Evolutionary conservation across 2,888 invertebrate species (phyloP).

Genomic region (Apocheima hispidaria): DNA sequence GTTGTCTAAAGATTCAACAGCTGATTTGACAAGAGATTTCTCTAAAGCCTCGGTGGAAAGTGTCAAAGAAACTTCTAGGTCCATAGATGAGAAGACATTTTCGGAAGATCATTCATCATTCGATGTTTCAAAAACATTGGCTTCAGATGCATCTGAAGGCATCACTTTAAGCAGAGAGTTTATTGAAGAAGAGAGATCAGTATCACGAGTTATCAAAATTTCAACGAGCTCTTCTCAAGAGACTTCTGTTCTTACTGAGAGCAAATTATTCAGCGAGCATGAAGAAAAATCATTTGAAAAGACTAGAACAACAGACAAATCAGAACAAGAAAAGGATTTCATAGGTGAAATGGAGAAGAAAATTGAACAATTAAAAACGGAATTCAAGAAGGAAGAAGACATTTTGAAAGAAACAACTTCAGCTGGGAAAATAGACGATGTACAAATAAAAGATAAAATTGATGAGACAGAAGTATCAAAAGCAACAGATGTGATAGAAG

Average conservation of each 20-base stretch:
- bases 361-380: slow-evolving; percentile 62
- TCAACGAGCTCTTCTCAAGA: slow-evolving; percentile 77
- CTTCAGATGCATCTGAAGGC: slow-evolving; percentile 79
- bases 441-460: slow-evolving; percentile 47
- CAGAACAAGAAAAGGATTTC: slow-evolving; percentile 63
- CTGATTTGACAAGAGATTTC: slow-evolving; percentile 77
- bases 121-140: slow-evolving; percentile 80
- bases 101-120: slow-evolving; percentile 83
- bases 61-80: slow-evolving; percentile 78
- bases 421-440: slow-evolving; percentile 41
- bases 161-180: slow-evolving; percentile 75
- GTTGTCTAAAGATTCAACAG: slow-evolving; percentile 81
- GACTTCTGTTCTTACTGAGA: slow-evolving; percentile 76
- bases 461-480: slow-evolving; percentile 13
- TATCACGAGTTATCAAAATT: slow-evolving; percentile 65
- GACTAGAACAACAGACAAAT: slow-evolving; percentile 58
- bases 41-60: slow-evolving; percentile 81
- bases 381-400: slow-evolving; percentile 59
- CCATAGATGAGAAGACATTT: slow-evolving; percentile 80
- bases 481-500: not conserved
- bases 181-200: slow-evolving; percentile 73
- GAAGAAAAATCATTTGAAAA: slow-evolving; percentile 63
- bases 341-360: slow-evolving; percentile 66
- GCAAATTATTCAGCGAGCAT: slow-evolving; percentile 73
- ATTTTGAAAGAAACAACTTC: slow-evolving; percentile 38